phyloP scores from a whole-genome alignment of 2,888 invertebrate species.

The Leucania comma region DNA sequence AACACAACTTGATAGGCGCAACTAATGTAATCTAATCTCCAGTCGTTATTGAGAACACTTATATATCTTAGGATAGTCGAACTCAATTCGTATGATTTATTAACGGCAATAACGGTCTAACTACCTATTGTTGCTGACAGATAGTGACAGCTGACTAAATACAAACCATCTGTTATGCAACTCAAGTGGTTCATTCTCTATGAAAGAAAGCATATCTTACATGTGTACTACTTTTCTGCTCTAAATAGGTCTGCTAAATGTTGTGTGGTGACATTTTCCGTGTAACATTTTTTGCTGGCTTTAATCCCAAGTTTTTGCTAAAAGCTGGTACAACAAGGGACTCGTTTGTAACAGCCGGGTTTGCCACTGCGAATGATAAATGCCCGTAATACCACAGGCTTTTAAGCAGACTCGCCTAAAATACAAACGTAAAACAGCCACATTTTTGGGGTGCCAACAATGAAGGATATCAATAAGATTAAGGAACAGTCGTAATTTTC shows the following conservation, averaged over 20 bases:
- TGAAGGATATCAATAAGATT: background rate
- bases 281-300: conserved; percentile 48
- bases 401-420: conserved; percentile 26
- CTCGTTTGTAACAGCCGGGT: conserved; percentile 40
- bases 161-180: conserved; percentile 60
- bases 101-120: conserved; percentile 49
- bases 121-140: conserved; percentile 50
- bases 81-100: conserved; percentile 64
- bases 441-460: background rate
- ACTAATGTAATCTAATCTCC: conserved; percentile 60
- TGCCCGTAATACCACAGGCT: conserved; percentile 38
- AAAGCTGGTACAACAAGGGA: conserved; percentile 39
- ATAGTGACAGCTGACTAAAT: conserved; percentile 62
- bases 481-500: background rate
- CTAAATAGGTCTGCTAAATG: conserved; percentile 52
- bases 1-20: conserved; percentile 46
- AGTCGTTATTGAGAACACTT: conserved; percentile 59
- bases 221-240: conserved; percentile 24
- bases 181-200: conserved; percentile 47
- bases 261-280: conserved; percentile 49
- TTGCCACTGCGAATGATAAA: conserved; percentile 49
- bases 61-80: conserved; percentile 52
- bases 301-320: conserved; percentile 49
- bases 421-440: conserved; percentile 18
- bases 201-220: conserved; percentile 37